These are phyloP conservation scores for Uropsilus gracilis DNA, from an alignment of 2,113 vertebrate species.

Conservation along the genomic window DNA sequence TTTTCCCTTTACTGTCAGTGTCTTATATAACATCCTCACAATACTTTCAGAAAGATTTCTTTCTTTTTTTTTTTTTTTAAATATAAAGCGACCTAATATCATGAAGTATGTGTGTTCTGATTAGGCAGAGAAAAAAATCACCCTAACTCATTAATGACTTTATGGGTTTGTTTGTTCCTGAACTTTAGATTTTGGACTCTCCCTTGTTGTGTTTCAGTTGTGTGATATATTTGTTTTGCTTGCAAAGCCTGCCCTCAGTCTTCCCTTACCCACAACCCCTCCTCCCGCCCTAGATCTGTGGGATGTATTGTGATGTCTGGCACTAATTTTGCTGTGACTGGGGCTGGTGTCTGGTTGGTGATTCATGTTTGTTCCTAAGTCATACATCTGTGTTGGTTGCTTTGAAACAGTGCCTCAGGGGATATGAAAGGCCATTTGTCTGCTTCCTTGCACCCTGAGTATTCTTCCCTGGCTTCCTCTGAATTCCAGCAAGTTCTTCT, in stretches of 20 bases:
- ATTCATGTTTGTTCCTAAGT: constrained; percentile 63
- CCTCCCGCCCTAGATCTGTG: constrained; percentile 41
- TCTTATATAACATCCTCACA: neutral
- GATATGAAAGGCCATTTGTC: constrained; percentile 73
- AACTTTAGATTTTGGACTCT: neutral
- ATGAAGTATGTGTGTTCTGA: neutral
- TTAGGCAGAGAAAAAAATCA: neutral
- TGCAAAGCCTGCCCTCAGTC: neutral
- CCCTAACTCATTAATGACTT: neutral
- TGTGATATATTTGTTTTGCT: neutral
- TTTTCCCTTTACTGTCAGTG: neutral
- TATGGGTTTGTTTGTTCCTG: neutral
- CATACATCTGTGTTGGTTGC: constrained; percentile 30
- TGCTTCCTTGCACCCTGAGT: constrained; percentile 47
- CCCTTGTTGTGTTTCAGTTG: neutral
- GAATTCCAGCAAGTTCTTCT: constrained; percentile 39
- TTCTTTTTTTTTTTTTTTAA: neutral
- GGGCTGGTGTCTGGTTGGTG: constrained; percentile 65
- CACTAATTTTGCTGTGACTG: constrained; percentile 64
- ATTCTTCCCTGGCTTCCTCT: constrained; percentile 31
- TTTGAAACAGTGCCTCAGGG: constrained; percentile 62
- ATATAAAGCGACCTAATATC: neutral
- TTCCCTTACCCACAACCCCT: neutral
- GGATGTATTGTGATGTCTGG: constrained; percentile 68
- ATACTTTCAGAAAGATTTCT: neutral